A percentile compares a stretch with the other conserved stretches of the same genome.
These are phyloP conservation scores for Xestia xanthographa DNA, from an alignment of 2,888 invertebrate genomes.

Conservation along the genomic window DNA sequence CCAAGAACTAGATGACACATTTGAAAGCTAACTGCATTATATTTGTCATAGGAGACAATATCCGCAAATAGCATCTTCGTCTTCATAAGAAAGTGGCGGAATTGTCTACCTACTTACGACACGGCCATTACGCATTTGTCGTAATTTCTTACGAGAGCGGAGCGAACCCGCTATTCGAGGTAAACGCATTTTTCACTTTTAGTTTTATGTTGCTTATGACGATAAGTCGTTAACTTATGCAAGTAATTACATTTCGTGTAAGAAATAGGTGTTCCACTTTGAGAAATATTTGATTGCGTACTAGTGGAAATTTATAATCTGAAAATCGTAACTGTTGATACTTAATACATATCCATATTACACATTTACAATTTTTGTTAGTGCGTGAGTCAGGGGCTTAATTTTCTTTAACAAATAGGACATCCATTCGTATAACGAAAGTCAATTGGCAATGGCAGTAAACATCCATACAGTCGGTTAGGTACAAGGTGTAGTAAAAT, in stretches of 20 bases:
- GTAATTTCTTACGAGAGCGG: constrained; percentile 85
- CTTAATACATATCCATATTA: constrained; percentile 6
- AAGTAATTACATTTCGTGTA: constrained; percentile 50
- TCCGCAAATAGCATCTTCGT: constrained; percentile 74
- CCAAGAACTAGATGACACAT: constrained; percentile 35
- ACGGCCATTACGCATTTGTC: constrained; percentile 85
- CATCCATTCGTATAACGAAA: constrained; percentile 20
- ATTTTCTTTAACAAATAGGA: constrained; percentile 25
- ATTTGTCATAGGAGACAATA: constrained; percentile 59
- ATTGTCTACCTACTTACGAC: constrained; percentile 82
- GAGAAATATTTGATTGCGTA: constrained; percentile 22
- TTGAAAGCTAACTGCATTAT: constrained; percentile 64
- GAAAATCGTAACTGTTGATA: constrained; percentile 13
- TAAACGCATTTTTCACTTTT: constrained; percentile 70
- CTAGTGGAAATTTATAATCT: constrained; percentile 22
- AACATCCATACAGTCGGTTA: constrained; percentile 18
- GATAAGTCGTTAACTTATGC: constrained; percentile 53
- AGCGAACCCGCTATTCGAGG: constrained; percentile 77
- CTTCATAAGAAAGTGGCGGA: constrained; percentile 76
- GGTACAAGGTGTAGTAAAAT: constrained; percentile 22
- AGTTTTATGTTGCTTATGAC: constrained; percentile 56
- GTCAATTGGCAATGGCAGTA: constrained; percentile 1
- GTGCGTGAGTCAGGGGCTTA: constrained; percentile 7
- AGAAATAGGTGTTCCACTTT: constrained; percentile 50
- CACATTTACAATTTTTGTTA: not conserved